Evolutionary conservation across 2,113 vertebrate genomes (phyloP).

Genomic region (Acrocephalus arundinaceus): DNA sequence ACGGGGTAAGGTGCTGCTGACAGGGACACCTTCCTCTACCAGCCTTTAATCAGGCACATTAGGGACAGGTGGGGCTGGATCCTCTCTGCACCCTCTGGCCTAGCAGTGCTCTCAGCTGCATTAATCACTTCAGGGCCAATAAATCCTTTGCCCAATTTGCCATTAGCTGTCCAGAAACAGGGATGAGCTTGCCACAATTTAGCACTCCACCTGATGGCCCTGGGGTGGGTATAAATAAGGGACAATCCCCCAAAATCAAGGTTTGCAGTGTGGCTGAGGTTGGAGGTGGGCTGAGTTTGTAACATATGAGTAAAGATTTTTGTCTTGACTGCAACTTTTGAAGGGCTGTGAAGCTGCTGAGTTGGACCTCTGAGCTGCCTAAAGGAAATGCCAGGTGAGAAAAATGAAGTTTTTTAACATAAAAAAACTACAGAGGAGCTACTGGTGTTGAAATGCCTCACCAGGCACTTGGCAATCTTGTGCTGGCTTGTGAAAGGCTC

Average conservation of each 20-base stretch:
- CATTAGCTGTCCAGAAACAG: background rate
- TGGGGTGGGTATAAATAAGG: background rate
- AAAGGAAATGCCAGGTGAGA: background rate
- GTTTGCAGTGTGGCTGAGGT: rapidly evolving
- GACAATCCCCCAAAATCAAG: rapidly evolving
- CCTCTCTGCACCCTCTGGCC: too few species aligned
- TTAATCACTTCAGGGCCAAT: background rate
- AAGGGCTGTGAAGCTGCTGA: background rate
- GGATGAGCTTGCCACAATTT: rapidly evolving
- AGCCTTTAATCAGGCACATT: rapidly evolving
- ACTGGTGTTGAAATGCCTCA: rapidly evolving
- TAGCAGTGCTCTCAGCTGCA: background rate
- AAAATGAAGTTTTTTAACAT: background rate
- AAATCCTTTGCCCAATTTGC: background rate
- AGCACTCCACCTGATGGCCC: too few species aligned
- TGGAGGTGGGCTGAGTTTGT: rapidly evolving
- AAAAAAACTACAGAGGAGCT: background rate
- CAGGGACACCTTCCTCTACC: background rate
- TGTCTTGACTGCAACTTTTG: background rate
- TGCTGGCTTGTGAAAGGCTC: too few species aligned
- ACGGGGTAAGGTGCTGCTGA: background rate
- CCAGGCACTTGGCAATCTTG: rapidly evolving
- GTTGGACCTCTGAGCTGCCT: background rate
- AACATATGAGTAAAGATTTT: rapidly evolving
- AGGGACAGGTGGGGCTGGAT: background rate